A percentile compares a stretch with the other conserved stretches of the same genome.
These are phyloP conservation scores for Tenualosa ilisha DNA, from an alignment of 2,797 vertebrate genomes.

Conservation along the genomic window DNA sequence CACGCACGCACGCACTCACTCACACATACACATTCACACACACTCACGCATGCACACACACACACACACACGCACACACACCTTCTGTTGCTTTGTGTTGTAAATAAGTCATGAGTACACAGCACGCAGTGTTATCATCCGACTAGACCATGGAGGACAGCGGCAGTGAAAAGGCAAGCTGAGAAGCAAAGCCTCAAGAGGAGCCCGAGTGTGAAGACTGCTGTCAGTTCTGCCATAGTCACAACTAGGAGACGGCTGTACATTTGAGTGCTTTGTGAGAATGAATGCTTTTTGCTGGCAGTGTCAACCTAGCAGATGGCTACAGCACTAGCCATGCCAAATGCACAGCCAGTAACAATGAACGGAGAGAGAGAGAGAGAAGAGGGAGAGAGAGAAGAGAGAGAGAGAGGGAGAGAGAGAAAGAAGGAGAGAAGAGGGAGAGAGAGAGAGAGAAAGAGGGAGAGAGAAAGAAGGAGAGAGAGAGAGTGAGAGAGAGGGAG, in stretches of 20 bases:
- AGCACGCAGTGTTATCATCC: neutral
- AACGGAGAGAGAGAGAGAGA: constrained; percentile 29
- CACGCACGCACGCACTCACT: no score
- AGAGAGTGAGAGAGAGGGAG: neutral
- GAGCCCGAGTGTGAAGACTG: neutral
- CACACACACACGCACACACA: no score
- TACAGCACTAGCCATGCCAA: constrained; percentile 8
- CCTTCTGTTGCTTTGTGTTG: neutral
- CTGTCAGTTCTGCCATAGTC: constrained; percentile 3
- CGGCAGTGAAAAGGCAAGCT: neutral
- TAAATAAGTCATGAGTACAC: neutral
- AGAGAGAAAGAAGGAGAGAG: neutral
- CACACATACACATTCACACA: no score
- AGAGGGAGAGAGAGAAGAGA: neutral
- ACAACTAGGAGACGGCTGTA: constrained; percentile 25
- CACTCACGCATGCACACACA: no score
- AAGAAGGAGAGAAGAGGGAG: neutral
- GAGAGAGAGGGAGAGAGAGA: neutral
- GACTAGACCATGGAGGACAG: neutral
- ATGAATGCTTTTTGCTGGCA: neutral
- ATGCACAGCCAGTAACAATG: constrained; percentile 36
- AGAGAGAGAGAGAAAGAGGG: constrained; percentile 28
- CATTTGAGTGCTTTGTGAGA: constrained; percentile 16
- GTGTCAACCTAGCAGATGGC: constrained; percentile 22
- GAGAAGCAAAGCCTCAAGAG: neutral